A percentile compares a stretch with the other conserved stretches of the same genome.
Conservation (phyloP, 2,113 vertebrate species). For the Cryptotis parvus region DNA sequence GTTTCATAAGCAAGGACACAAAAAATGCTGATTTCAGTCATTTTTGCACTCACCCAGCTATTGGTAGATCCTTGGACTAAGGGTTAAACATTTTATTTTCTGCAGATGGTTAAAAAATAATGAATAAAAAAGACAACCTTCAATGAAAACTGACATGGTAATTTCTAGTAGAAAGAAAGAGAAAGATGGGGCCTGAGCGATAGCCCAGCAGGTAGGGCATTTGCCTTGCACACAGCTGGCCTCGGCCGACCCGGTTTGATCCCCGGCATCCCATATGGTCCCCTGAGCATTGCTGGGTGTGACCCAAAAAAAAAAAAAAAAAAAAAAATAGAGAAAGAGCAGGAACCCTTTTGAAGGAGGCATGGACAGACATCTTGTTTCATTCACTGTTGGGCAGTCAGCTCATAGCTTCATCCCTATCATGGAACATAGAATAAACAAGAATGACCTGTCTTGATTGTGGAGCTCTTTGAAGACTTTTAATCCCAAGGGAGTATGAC, state of each 20-base stretch:
- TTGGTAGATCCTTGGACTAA: background rate
- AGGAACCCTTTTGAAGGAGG: background rate
- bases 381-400: background rate
- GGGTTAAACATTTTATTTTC: background rate
- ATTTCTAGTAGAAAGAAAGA: background rate
- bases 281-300: no score
- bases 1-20: background rate
- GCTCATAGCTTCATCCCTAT: background rate
- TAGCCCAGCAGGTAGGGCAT: no score
- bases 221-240: no score
- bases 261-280: no score
- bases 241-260: no score
- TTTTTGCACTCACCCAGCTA: background rate
- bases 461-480: background rate
- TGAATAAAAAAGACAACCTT: background rate
- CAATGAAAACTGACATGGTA: background rate
- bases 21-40: background rate
- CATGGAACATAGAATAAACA: background rate
- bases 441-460: background rate
- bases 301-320: no score
- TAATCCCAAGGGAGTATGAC: background rate
- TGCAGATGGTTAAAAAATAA: background rate
- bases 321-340: no score
- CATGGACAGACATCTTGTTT: background rate
- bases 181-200: no score